phyloP scores from a whole-genome alignment of 1,140 invertebrate species.

The Oreohelix idahoensis region DNA sequence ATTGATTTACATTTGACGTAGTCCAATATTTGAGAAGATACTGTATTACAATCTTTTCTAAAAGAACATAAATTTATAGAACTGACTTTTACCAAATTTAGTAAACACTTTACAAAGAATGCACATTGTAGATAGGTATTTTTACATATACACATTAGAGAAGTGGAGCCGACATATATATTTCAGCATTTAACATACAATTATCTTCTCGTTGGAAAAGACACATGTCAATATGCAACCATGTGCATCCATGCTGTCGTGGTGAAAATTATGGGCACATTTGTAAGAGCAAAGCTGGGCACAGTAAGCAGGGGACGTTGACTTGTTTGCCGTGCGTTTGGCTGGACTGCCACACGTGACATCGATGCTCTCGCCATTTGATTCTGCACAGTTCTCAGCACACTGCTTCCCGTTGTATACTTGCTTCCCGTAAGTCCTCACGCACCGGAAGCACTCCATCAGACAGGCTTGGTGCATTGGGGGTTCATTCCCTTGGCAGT shows the following conservation, averaged over 20 bases:
- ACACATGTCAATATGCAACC: background rate
- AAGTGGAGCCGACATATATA: background rate
- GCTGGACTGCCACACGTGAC: background rate
- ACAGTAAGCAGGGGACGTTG: background rate
- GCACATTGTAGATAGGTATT: too few species aligned
- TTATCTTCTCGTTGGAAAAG: background rate
- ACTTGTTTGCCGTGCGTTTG: background rate
- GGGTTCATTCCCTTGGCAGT: background rate
- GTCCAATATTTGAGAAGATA: too few species aligned
- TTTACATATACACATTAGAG: too few species aligned
- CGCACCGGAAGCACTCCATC: slow-evolving; percentile 21
- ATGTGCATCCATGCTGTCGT: background rate
- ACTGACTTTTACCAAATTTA: too few species aligned
- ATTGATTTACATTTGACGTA: too few species aligned
- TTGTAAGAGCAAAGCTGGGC: background rate
- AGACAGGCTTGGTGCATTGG: slow-evolving; percentile 19
- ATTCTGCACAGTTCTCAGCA: slow-evolving; percentile 15
- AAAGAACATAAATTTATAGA: too few species aligned
- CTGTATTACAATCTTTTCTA: too few species aligned
- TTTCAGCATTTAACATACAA: background rate
- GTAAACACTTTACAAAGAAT: too few species aligned
- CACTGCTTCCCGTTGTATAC: slow-evolving; percentile 15
- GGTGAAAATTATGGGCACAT: background rate
- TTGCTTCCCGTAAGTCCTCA: slow-evolving; percentile 14
- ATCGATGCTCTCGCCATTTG: slow-evolving; percentile 5